phyloP scores from a whole-genome alignment of 2,113 vertebrate species.

The Rhinoderma darwinii region DNA sequence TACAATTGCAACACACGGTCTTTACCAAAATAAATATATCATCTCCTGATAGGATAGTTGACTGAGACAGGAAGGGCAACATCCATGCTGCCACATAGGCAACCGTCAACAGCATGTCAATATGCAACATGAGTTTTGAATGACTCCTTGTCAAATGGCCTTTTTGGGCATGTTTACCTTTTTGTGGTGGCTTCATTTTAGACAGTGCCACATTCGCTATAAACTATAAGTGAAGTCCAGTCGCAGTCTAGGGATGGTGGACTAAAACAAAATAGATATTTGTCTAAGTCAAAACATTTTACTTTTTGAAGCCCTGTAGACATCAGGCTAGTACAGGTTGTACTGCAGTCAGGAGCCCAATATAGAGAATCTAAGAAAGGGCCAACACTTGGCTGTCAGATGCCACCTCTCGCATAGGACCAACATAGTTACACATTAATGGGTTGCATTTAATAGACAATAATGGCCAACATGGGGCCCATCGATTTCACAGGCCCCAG shows the following conservation, averaged over 20 bases:
- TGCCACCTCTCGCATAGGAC: not conserved
- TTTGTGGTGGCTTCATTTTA: not conserved
- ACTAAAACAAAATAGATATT: too few species aligned
- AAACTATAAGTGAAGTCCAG: not conserved
- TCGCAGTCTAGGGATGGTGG: not conserved
- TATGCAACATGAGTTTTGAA: not conserved
- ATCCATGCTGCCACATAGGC: not conserved
- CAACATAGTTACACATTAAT: too few species aligned
- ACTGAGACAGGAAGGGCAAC: not conserved
- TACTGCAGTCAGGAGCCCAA: not conserved
- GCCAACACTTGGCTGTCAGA: not conserved
- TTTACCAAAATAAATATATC: not conserved
- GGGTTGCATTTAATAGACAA: too few species aligned
- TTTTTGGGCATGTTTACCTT: not conserved
- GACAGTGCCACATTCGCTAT: not conserved
- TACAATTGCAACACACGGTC: not conserved
- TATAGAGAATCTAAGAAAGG: not conserved
- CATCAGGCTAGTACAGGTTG: not conserved
- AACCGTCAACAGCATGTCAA: not conserved
- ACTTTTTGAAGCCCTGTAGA: not conserved
- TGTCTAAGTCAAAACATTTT: too few species aligned
- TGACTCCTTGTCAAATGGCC: not conserved
- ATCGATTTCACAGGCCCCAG: too few species aligned
- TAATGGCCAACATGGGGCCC: too few species aligned
- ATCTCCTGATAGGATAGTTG: not conserved